A percentile compares a stretch with the other conserved stretches of the same genome.
Conservation (phyloP, 2,797 vertebrate species). For the Macrochelys suwanniensis region DNA sequence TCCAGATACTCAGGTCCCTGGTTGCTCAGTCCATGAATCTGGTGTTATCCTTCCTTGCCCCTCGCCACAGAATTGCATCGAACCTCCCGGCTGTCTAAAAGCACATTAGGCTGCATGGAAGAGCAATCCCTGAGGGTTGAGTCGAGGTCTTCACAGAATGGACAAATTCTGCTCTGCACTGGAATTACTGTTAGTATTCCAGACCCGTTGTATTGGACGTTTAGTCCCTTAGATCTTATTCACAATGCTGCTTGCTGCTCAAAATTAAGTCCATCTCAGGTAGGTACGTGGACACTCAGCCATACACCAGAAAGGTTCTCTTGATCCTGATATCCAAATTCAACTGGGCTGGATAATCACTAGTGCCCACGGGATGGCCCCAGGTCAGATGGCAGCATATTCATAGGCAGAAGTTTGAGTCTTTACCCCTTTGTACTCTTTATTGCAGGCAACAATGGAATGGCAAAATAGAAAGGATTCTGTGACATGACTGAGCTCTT, state of each 20-base stretch:
- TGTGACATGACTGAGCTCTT: neutral
- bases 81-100: neutral
- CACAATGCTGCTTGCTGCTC: neutral
- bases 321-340: no score
- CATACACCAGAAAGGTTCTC: neutral
- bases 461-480: neutral
- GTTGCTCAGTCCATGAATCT: neutral
- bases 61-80: neutral
- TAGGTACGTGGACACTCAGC: neutral
- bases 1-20: neutral
- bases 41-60: neutral
- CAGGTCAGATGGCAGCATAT: neutral
- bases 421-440: neutral
- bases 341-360: no score
- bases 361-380: rapidly evolving
- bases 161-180: neutral
- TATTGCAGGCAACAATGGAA: neutral
- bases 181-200: neutral
- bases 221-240: neutral
- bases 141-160: neutral
- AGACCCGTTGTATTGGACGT: neutral
- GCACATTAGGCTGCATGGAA: neutral
- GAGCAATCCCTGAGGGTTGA: neutral
- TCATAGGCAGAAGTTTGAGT: rapidly evolving
- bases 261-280: neutral